Conservation (phyloP, 2,888 invertebrate species). For the Epiblema foenella region DNA sequence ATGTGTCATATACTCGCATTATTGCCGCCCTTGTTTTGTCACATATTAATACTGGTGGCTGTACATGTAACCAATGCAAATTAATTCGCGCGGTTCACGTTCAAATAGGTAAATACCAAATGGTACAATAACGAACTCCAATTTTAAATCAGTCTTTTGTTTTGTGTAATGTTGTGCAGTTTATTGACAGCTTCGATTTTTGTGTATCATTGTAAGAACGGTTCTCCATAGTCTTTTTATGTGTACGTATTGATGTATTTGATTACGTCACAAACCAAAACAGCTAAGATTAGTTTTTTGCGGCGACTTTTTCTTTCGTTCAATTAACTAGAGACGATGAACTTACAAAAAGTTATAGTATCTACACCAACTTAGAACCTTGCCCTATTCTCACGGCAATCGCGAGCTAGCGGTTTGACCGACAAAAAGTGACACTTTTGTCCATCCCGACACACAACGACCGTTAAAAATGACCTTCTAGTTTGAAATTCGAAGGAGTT, state of each 20-base stretch:
- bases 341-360: slow-evolving; percentile 22
- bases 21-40: too few species aligned
- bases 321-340: slow-evolving; percentile 34
- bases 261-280: slow-evolving; percentile 28
- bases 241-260: slow-evolving; percentile 23
- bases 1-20: too few species aligned
- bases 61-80: too few species aligned
- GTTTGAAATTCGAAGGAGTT: slow-evolving; percentile 43
- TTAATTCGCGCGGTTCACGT: too few species aligned
- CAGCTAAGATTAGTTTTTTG: slow-evolving; percentile 32
- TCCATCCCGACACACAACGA: slow-evolving; percentile 40
- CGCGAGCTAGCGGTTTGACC: slow-evolving; percentile 41
- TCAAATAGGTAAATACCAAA: neutral
- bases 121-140: neutral
- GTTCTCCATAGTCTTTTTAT: neutral
- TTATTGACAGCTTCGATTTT: slow-evolving; percentile 33
- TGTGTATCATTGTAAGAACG: slow-evolving; percentile 16
- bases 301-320: slow-evolving; percentile 28
- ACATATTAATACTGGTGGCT: too few species aligned
- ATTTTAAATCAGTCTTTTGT: neutral
- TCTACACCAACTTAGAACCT: slow-evolving; percentile 10
- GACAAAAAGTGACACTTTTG: slow-evolving; percentile 46
- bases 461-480: slow-evolving; percentile 46
- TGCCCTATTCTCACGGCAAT: slow-evolving; percentile 40
- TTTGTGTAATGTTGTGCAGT: slow-evolving; percentile 10